Evolutionary conservation across 2,113 vertebrate species (phyloP).

Genomic region (Monopterus albus): DNA sequence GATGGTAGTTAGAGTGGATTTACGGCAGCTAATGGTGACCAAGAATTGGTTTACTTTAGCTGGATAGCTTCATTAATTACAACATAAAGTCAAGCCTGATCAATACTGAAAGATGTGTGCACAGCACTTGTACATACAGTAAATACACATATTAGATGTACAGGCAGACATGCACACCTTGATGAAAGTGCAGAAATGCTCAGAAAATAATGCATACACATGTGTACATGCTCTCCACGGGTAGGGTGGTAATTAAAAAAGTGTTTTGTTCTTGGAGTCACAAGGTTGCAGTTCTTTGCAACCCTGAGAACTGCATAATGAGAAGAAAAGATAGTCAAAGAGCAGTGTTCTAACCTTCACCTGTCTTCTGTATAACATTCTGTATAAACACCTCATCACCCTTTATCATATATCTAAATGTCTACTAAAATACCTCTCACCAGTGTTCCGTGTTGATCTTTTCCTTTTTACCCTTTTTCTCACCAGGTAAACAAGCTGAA

Average conservation of each 20-base stretch:
- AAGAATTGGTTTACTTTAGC: slow-evolving; percentile 12
- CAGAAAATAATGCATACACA: neutral
- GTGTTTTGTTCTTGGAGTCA: slow-evolving; percentile 27
- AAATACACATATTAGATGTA: neutral
- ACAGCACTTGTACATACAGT: neutral
- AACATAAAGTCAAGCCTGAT: neutral
- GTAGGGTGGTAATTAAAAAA: slow-evolving; percentile 30
- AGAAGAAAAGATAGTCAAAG: slow-evolving; percentile 21
- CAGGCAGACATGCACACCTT: neutral
- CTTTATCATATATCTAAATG: slow-evolving; percentile 19
- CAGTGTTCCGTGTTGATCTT: neutral
- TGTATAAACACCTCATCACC: slow-evolving; percentile 19
- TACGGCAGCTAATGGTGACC: no score
- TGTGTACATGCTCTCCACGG: neutral
- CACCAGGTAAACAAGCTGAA: no score
- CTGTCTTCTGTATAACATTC: slow-evolving; percentile 11
- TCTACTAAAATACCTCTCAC: neutral
- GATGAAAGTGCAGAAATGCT: neutral
- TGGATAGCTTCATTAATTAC: slow-evolving; percentile 12
- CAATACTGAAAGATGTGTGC: slow-evolving; percentile 2
- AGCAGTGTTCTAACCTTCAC: slow-evolving; percentile 25
- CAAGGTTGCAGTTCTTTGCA: slow-evolving; percentile 13
- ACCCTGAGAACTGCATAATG: slow-evolving; percentile 33
- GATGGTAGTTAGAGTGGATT: no score
- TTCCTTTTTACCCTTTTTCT: neutral